phyloP scores from a whole-genome alignment of 1,140 invertebrate species.

The Hylaeus anthracinus region DNA sequence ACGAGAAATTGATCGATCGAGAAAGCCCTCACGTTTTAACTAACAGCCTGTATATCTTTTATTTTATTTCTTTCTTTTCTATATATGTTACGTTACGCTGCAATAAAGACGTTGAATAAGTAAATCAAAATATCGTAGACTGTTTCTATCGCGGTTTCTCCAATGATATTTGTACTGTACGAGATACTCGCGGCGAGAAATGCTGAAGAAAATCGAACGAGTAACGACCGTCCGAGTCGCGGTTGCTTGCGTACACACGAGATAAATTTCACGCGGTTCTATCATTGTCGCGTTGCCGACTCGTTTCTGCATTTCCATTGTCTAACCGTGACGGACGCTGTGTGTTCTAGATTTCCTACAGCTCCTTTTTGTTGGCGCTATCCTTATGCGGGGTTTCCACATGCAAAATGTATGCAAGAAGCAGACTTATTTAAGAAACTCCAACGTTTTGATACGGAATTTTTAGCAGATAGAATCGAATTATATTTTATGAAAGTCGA shows the following conservation, averaged over 20 bases:
- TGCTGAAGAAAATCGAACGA: not conserved
- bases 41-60: too few species aligned
- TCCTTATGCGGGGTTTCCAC: conserved; percentile 18
- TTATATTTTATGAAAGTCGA: too few species aligned
- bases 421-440: too few species aligned
- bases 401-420: too few species aligned
- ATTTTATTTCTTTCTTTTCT: too few species aligned
- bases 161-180: not conserved
- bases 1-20: too few species aligned
- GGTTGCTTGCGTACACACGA: not conserved
- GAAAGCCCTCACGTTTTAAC: too few species aligned
- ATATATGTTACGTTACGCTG: too few species aligned
- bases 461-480: too few species aligned
- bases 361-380: conserved; percentile 7
- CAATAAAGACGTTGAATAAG: too few species aligned
- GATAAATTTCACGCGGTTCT: conserved; percentile 28
- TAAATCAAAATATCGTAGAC: not conserved
- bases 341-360: conserved; percentile 30
- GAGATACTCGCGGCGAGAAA: not conserved
- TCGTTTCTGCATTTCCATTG: conserved; percentile 54
- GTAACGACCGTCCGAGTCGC: not conserved
- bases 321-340: conserved; percentile 34
- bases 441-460: too few species aligned
- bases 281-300: conserved; percentile 36
- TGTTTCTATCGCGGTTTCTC: not conserved